Base-by-base conservation (phyloP, 2,888 invertebrate genomes). In the Aporophyla nigra region DNA sequence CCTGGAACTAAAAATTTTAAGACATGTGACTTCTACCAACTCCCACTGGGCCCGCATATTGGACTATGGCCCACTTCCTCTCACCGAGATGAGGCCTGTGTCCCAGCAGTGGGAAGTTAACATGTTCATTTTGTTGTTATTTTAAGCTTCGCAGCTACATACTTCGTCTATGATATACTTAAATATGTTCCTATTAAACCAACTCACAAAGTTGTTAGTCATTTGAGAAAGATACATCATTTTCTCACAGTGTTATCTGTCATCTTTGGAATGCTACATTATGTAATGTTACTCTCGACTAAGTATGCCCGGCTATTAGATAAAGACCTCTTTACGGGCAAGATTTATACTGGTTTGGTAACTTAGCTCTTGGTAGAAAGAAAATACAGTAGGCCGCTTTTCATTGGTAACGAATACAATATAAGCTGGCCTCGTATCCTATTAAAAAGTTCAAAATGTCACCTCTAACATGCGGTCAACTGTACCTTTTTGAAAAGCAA, bases 271-370 rank as follows among this genome's bases (percentile, higher is more conserved):
- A 83, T 85, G 85, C 43, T 46, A 59, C 70, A 68, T 74, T 71
- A 78, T 56, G 67, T 76, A 70, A 83, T 71, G 69, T 83, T 71
- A 76, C 73, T 83, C 77, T 85, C 76, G 59, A 83, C 85, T 4
- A 12, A 19, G 53, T 87, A 58, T 59, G 69, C n/a, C 56, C 51
- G 46, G 33, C 53, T 78, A 87, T 86, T 62, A 86, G 86, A 87
- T 85, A 80, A 80, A 68, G 54, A 72, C 58, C 21, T 71, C 49
- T 76, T 80, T 69, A 71, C 27, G 49, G 69, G 33, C 59, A 10
- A 10, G 9, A 46, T 76, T 81, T 61, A 24, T 59, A 53, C 43
- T 21, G 21, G 58, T 61, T 7, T 24, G n/a, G 10, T n/a, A 46
- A 12, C 19, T n/a, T 6, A 67, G 54, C 33, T 6, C 19, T 46